phyloP scores from a whole-genome alignment of 2,113 vertebrate genomes.

The Oncorhynchus gorbuscha region DNA sequence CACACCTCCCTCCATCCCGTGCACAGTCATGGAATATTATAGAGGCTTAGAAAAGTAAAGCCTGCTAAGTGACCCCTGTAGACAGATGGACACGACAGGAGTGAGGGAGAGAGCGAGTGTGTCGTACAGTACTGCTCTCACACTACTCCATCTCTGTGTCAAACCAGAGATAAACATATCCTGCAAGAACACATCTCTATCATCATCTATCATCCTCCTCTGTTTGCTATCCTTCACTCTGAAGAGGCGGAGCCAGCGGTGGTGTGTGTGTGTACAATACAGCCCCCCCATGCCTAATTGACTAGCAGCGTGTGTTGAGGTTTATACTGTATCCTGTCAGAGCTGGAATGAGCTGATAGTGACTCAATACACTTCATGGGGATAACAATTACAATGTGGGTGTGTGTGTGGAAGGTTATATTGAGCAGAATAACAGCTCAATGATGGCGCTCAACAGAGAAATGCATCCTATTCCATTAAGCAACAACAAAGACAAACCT shows the following conservation, averaged over 20 bases:
- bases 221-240: too few relatives aligned
- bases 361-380: slow-evolving; percentile 13
- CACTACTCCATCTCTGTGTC: not conserved
- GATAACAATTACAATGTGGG: not conserved
- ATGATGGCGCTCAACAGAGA: too few relatives aligned
- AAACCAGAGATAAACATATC: too few relatives aligned
- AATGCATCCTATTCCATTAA: too few relatives aligned
- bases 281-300: slow-evolving; percentile 34
- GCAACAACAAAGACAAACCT: too few relatives aligned
- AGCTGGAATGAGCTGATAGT: slow-evolving; percentile 5
- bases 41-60: too few relatives aligned
- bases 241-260: too few relatives aligned
- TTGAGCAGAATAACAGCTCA: too few relatives aligned
- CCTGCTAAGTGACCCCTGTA: too few relatives aligned
- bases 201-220: too few relatives aligned
- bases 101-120: not conserved
- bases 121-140: not conserved
- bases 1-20: not conserved
- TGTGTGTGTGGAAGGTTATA: not conserved
- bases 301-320: slow-evolving; percentile 17
- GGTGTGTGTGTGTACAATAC: not conserved
- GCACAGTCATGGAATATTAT: not conserved
- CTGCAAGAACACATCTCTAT: too few relatives aligned
- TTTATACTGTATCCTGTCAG: slow-evolving; percentile 27
- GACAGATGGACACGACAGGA: not conserved